Evolutionary conservation across 2,113 vertebrate genomes (phyloP), one percentile per base, ranked within the genome.

Genomic region (Lutjanus erythropterus): DNA sequence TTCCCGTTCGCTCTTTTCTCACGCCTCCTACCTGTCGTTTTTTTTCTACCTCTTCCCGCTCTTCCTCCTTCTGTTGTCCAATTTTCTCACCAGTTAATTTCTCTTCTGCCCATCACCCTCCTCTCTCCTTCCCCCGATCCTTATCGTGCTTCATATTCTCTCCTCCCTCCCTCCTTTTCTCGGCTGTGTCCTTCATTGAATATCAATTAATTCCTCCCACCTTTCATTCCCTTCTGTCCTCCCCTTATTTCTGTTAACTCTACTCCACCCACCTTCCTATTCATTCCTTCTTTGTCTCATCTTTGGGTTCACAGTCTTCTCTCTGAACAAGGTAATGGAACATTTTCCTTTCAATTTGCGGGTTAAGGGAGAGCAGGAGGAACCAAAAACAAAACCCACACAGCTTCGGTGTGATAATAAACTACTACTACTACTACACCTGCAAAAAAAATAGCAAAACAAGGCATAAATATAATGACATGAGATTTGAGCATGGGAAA

Each of bases 121-220:
- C 14, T 29, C 16, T 42, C 61, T 64, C 41, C 15, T 3, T 64
- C 60, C 11, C 3, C 15, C 4, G 2, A 35, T 37, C 10, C 10
- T 42, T 21, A 1, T 3, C 35, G 15, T 19, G 5, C 41, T 9
- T 49, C n/a, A n/a, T n/a, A n/a, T n/a, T 18, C 21, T 31, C 23
- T 42, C 23, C 23, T 42, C 60, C 15, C 23, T 19, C 16, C 4
- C 2, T 42, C 14, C 18, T 18, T 65, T 7, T 33, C 29, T 23
- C 42, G 9, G 1, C 18, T 35, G 21, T 50, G 3, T 68, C 4
- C 65, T 15, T 6, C 44, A 35, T 35, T 31, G 16, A 27, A 3
- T 21, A 35, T 37, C 65, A 49, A 50, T 50, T 18, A 67, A 49
- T 49, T 67, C 44, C 64, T 35, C 44, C 27, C 27, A 25, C 49